Evolutionary conservation across 2,113 vertebrate species (phyloP).

Genomic region (Mustela lutreola): DNA sequence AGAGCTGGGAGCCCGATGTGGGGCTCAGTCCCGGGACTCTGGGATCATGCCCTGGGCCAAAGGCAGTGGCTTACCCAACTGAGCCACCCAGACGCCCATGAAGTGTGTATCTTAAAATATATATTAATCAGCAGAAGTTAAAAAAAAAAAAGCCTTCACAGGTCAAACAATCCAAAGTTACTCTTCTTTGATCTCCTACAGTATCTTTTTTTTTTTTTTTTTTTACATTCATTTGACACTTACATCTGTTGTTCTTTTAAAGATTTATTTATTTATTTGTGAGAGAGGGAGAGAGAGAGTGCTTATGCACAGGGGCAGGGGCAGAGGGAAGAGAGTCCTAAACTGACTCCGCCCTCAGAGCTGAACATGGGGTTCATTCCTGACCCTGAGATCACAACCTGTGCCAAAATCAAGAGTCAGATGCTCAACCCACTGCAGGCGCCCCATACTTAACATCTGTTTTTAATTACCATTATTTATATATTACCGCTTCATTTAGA

Average conservation of each 20-base stretch:
- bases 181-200: slow-evolving; percentile 7
- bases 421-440: neutral
- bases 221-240: neutral
- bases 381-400: neutral
- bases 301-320: too few species aligned
- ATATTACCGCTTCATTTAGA: neutral
- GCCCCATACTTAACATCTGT: neutral
- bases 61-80: too few species aligned
- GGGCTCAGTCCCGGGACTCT: too few species aligned
- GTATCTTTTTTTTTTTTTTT: slow-evolving; percentile 33
- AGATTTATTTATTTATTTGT: neutral
- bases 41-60: too few species aligned
- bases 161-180: neutral
- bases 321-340: neutral
- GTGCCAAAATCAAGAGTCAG: neutral
- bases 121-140: neutral
- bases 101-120: neutral
- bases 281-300: neutral
- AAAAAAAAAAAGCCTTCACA: neutral
- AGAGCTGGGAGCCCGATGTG: too few species aligned
- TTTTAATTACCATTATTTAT: slow-evolving; percentile 20
- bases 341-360: neutral
- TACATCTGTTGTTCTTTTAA: neutral
- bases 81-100: neutral
- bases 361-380: neutral